A percentile compares a stretch with the other conserved stretches of the same genome.
Conservation (phyloP, 2,888 invertebrate genomes). For the Cephus rjabovi region DNA sequence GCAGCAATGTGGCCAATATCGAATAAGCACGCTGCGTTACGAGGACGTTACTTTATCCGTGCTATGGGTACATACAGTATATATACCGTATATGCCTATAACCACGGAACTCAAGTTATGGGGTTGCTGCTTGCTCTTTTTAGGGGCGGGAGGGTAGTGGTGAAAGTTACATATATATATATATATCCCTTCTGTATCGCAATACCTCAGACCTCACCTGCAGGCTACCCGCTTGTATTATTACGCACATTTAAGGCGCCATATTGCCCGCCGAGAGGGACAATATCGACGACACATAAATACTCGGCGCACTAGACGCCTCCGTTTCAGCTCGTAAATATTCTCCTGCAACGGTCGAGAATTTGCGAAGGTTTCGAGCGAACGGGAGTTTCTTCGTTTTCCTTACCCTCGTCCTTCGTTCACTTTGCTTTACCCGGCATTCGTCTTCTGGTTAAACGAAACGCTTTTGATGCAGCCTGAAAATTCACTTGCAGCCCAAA, state of each 20-base stretch:
- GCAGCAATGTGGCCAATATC: not conserved
- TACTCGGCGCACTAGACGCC: not conserved
- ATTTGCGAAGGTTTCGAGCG: not conserved
- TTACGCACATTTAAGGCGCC: not conserved
- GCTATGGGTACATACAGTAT: not conserved
- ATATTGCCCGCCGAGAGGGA: not conserved
- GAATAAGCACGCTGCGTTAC: not conserved
- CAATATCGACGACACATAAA: not conserved
- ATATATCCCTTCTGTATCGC: not conserved
- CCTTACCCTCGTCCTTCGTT: too few species aligned
- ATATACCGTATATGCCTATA: not conserved
- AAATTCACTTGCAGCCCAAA: too few species aligned
- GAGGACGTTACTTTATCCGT: not conserved
- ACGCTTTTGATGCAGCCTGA: too few species aligned
- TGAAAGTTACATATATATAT: not conserved
- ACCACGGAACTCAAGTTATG: not conserved
- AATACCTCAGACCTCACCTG: not conserved
- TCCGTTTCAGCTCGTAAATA: not conserved
- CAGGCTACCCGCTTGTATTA: not conserved
- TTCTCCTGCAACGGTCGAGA: not conserved
- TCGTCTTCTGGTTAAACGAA: too few species aligned
- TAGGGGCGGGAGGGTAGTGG: too few species aligned
- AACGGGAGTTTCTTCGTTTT: too few species aligned
- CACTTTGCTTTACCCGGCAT: too few species aligned
- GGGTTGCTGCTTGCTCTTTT: not conserved